Conservation (phyloP, 2,888 invertebrate species). For the Drosophila colorata region DNA sequence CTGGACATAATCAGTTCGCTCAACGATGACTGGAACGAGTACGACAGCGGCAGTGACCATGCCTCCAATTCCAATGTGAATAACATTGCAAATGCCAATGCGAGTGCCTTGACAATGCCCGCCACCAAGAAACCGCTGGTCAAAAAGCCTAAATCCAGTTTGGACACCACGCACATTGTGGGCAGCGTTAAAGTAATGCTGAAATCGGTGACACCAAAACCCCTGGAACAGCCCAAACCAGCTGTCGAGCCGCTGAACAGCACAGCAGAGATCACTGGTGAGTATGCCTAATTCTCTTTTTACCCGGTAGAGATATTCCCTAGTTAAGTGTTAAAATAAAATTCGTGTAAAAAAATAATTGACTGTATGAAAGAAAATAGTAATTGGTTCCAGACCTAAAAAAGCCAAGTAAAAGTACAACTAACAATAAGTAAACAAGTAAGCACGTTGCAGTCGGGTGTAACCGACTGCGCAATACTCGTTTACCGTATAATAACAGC, state of each 20-base stretch:
- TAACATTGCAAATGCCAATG: background rate
- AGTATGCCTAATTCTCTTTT: slow-evolving; percentile 1
- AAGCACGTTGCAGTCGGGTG: too few relatives aligned
- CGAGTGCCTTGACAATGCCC: background rate
- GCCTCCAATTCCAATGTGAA: slow-evolving; percentile 6
- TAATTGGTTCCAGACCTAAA: too few relatives aligned
- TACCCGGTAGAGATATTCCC: too few relatives aligned
- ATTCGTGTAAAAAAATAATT: too few relatives aligned
- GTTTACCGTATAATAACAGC: too few relatives aligned
- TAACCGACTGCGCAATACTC: too few relatives aligned
- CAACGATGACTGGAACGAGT: slow-evolving; percentile 85
- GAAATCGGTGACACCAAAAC: slow-evolving; percentile 29
- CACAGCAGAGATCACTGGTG: slow-evolving; percentile 41
- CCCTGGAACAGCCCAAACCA: slow-evolving; percentile 17
- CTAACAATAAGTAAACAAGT: too few relatives aligned
- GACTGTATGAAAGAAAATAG: too few relatives aligned
- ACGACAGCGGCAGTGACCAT: slow-evolving; percentile 68
- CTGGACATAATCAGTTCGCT: slow-evolving; percentile 79
- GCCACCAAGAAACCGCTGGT: slow-evolving; percentile 26
- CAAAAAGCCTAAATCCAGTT: slow-evolving; percentile 31
- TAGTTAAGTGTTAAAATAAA: too few relatives aligned
- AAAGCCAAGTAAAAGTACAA: too few relatives aligned
- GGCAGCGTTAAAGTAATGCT: slow-evolving; percentile 45
- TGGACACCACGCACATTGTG: slow-evolving; percentile 12
- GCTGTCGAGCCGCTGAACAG: slow-evolving; percentile 28